Conservation (phyloP, 2,113 vertebrate species). For the Potamarius usumacintae region DNA sequence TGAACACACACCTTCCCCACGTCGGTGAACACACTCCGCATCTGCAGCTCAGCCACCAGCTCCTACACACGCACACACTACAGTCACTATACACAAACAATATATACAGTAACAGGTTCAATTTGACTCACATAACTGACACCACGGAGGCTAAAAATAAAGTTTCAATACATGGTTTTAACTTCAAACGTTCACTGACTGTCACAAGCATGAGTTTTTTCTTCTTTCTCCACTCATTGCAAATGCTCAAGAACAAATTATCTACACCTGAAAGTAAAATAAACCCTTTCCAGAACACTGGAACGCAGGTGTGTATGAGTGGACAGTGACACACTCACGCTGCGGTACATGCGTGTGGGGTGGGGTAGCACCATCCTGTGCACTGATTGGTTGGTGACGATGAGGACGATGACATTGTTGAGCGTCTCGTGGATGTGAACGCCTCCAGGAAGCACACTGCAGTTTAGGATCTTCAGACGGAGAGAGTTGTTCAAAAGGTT, state of each 20-base stretch:
- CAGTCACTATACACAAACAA: not conserved
- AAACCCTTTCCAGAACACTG: not conserved
- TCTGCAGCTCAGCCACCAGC: slow-evolving; percentile 83
- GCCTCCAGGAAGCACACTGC: slow-evolving; percentile 80
- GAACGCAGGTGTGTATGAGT: not conserved
- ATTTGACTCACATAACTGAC: not conserved
- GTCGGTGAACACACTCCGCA: slow-evolving; percentile 92
- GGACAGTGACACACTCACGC: slow-evolving; percentile 74
- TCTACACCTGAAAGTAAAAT: not conserved
- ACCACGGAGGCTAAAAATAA: not conserved
- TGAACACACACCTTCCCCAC: slow-evolving; percentile 83
- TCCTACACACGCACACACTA: slow-evolving; percentile 71
- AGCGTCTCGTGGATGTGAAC: slow-evolving; percentile 85
- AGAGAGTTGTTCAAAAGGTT: slow-evolving; percentile 86
- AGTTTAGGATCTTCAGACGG: slow-evolving; percentile 79
- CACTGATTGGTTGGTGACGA: slow-evolving; percentile 84
- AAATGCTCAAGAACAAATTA: not conserved
- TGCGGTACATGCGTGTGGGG: slow-evolving; percentile 85
- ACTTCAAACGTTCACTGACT: too few species aligned
- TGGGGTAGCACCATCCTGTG: slow-evolving; percentile 88
- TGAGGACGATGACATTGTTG: slow-evolving; percentile 80
- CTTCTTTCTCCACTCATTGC: not conserved
- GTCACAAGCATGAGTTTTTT: not conserved
- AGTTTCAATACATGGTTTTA: not conserved
- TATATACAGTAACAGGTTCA: too few species aligned